Base-by-base conservation (phyloP, 2,888 invertebrate species). In the Xiphydria camelus region DNA sequence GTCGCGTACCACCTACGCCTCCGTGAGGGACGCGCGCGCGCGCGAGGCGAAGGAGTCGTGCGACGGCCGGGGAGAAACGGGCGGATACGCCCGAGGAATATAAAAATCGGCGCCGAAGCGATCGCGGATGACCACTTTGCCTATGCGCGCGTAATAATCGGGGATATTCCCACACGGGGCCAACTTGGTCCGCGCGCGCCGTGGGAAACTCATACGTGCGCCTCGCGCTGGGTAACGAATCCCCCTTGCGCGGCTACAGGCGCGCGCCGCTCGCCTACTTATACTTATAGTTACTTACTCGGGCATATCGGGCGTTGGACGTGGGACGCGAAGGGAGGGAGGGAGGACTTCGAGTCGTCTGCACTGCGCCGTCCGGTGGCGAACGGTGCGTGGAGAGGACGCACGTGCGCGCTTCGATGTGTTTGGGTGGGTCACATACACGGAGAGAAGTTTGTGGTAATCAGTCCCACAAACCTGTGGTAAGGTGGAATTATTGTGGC, bases 191-290 rank as follows among this genome's bases (percentile, higher is more conserved):
- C 66, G n/a, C n/a, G n/a, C n/a, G n/a, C n/a, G 65, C 64, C 74
- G 75, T 75, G 75, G 74, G 74, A 75, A 75, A 73, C 66, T 67
- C 64, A 71, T 70, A 74, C 74, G 75, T 74, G 74, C 71, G 68
- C 51, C 49, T 45, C 12, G n/a, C n/a, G 39, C 23, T 10, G 17
- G 26, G 22, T 26, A 31, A 37, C 39, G 17, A 31, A 21, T 10
- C 18, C 20, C 33, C 18, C 29, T 20, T 7, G n/a, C 31, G 12
- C 20, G 25, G 25, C 26, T 19, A 20, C 21, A 29, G 17, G 22
- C 2, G 14, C 15, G 26, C 26, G 10, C 14, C 7, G 15, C 12
- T 12, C 9, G 29, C 29, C 15, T 29, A 6, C 29, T 29, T 29
- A 29, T 29, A 7, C 15, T 14, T 29, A 15, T 29, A 12, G 29